phyloP scores from a whole-genome alignment of 2,797 vertebrate species.

The Xiphophorus birchmanni region DNA sequence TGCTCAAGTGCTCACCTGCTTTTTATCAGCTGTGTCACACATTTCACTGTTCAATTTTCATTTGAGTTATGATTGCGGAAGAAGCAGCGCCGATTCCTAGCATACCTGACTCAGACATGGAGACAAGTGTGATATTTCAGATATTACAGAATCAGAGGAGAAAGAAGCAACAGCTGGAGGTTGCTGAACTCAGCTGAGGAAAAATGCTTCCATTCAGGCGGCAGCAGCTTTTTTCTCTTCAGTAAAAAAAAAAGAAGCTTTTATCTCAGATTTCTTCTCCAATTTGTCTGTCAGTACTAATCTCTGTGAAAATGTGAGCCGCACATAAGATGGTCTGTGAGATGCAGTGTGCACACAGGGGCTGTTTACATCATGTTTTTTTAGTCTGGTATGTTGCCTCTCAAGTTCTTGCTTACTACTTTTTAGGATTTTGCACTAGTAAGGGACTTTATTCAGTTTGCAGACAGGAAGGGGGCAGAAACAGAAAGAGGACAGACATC shows the following conservation, averaged over 20 bases:
- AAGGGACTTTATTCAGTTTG: background rate
- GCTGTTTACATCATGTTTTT: background rate
- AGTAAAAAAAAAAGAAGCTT: background rate
- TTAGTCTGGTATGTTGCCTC: background rate
- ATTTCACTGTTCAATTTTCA: background rate
- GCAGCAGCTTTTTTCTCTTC: background rate
- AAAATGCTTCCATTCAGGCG: slow-evolving; percentile 2
- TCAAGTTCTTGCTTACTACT: background rate
- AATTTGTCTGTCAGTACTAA: background rate
- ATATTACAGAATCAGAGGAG: background rate
- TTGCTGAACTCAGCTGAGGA: background rate
- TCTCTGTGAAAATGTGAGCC: background rate
- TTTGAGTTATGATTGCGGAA: background rate
- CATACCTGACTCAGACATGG: no score
- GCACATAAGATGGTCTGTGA: background rate
- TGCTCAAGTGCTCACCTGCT: background rate
- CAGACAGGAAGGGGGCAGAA: background rate
- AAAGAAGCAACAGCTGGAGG: background rate
- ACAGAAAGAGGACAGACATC: background rate
- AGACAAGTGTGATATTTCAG: background rate
- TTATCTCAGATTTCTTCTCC: background rate
- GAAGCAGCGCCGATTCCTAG: background rate
- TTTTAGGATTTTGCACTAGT: background rate
- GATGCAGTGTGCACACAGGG: background rate
- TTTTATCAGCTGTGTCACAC: background rate